phyloP scores from a whole-genome alignment of 2,113 vertebrate species.

The Oncorhynchus kisutch region DNA sequence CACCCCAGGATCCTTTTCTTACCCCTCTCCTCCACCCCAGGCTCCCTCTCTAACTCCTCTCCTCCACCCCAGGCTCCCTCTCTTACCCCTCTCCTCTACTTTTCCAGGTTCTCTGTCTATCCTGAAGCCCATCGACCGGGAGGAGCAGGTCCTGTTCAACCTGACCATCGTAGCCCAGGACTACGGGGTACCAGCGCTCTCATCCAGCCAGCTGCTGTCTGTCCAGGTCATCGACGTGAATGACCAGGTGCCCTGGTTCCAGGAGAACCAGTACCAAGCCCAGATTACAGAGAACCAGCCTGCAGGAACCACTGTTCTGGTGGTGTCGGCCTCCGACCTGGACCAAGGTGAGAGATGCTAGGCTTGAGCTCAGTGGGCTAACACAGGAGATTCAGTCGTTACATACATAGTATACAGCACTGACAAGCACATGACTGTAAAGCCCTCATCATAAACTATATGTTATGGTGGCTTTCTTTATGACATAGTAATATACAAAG shows the following conservation, averaged over 20 bases:
- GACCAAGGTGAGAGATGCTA: conserved; percentile 81
- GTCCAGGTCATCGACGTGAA: conserved; percentile 90
- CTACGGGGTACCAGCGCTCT: conserved; percentile 84
- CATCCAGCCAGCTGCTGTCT: conserved; percentile 75
- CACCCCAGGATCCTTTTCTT: too few species aligned
- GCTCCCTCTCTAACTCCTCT: too few species aligned
- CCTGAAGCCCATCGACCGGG: conserved; percentile 85
- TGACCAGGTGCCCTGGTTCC: conserved; percentile 86
- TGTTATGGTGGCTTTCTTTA: too few species aligned
- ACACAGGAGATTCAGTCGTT: too few species aligned
- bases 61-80: too few species aligned
- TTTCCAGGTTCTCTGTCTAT: conserved; percentile 84
- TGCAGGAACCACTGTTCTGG: conserved; percentile 81
- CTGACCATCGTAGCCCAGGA: conserved; percentile 86
- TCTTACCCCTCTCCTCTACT: background rate
- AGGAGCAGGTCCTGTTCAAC: conserved; percentile 82
- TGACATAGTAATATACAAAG: too few species aligned
- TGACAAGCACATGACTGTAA: too few species aligned
- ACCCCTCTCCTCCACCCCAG: too few species aligned
- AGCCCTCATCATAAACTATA: too few species aligned
- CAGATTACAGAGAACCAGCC: conserved; percentile 84
- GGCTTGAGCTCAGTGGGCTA: too few species aligned
- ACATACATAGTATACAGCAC: too few species aligned
- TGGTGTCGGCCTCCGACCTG: conserved; percentile 79
- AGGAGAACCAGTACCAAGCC: conserved; percentile 77